These are phyloP conservation scores for Synanthedon andrenaeformis DNA, from an alignment of 2,888 invertebrate species.

Conservation along the genomic window DNA sequence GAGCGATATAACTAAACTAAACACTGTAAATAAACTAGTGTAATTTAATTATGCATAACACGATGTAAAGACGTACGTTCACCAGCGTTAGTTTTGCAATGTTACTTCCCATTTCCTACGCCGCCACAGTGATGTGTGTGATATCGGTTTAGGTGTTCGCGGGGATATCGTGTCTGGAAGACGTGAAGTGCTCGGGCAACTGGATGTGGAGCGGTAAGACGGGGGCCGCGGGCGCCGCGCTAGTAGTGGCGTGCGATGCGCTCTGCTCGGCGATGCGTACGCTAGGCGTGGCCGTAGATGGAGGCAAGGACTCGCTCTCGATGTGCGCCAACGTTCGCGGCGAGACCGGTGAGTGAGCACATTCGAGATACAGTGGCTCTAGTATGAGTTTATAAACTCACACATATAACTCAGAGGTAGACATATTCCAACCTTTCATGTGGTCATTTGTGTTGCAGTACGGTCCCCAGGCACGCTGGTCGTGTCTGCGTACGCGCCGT, in stretches of 20 bases:
- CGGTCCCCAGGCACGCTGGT: constrained; percentile 92
- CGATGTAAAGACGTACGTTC: neutral
- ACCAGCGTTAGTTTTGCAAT: too few species aligned
- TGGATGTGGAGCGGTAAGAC: constrained; percentile 99
- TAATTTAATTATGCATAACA: neutral
- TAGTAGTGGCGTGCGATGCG: constrained; percentile 88
- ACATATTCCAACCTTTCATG: too few species aligned
- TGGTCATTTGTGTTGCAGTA: constrained; percentile 30
- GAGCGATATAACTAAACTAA: too few species aligned
- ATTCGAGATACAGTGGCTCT: too few species aligned
- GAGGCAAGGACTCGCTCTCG: constrained; percentile 96
- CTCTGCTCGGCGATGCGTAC: constrained; percentile 87
- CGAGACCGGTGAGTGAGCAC: constrained; percentile 47
- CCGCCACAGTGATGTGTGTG: neutral
- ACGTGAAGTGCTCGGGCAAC: constrained; percentile 98
- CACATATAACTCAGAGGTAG: too few species aligned
- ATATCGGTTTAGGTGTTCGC: constrained; percentile 68
- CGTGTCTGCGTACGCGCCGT: constrained; percentile 96
- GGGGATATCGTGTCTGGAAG: constrained; percentile 75
- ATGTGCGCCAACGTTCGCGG: constrained; percentile 92
- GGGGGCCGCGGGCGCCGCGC: constrained; percentile 89
- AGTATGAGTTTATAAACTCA: neutral
- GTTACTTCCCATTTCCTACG: too few species aligned
- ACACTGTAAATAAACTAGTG: too few species aligned
- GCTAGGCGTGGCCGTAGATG: constrained; percentile 91